Base-by-base conservation (phyloP, 2,113 vertebrate genomes). In the Chaetops frenatus region DNA sequence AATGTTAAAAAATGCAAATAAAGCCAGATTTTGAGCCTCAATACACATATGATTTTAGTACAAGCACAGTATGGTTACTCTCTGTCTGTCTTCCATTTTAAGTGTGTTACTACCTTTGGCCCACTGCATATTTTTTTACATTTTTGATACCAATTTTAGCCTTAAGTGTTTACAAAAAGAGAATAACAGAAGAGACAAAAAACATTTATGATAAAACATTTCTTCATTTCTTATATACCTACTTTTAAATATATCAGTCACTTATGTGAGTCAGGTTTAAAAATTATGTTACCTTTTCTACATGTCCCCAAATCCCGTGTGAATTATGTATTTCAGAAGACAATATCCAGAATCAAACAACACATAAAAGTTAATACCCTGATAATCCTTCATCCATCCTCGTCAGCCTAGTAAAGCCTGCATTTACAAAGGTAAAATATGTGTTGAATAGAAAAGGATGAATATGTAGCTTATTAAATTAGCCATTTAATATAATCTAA, bases 401-500 rank as follows among this genome's bases (percentile, higher is more conserved):
- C 58, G 56, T 45, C 18, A 77, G 47, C 15, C 48, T 72, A 38
- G 24, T 82, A 95, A 89, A 53, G 19, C 5, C 19, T 90, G 60
- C 61, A 22, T 77, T 94, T 86, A 85, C n/a, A 87, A 94, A 95
- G 31, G 18, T 84, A 83, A 48, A 86, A 44, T 82, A 92, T 86
- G 50, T 86, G 53, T 66, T 94, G 71, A 92, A 53, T 42, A 91
- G 35, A 67, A 47, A 97, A 95, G 27, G 33, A 94, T 77, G 94
- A 86, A 96, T 95, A 93, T 64, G 51, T 54, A 78, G 6, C 71
- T 87, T 96, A 95, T 96, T 93, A 95, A 97, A 97, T 95, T 40
- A 95, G 33, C 33, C 81, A 92, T 96, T 97, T 95, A 96, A 92
- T 86, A 85, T 22, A 93, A 95, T 97, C 85, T 96, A 84, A 97